Base-by-base conservation (phyloP, 2,797 vertebrate genomes). In the Chaenodraco wilsoni region DNA sequence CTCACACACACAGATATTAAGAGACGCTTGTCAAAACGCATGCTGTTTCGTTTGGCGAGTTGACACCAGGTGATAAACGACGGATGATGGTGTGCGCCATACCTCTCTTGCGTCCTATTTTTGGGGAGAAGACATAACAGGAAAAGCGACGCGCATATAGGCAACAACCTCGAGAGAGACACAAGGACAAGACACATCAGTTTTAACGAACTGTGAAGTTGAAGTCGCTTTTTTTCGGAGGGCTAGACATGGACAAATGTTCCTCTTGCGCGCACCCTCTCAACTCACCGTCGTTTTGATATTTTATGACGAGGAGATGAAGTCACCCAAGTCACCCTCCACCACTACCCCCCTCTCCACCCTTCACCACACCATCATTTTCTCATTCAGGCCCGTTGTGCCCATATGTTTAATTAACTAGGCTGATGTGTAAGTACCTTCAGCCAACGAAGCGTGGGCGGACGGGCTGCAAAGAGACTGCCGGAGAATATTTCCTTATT, bases 361-460 rank as follows among this genome's bases (percentile, higher is more conserved):
- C 8, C 37, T 15, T 41, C 56, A 41, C 73, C 76, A 41, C 67
- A 51, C 11, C 61, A 45, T 17, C 64, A 40, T 40, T 61, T 75
- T 71, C 65, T 59, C 85, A 81, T 84, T 73, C 72, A 74, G 84
- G 59, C 78, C 80, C 83, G 55, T 63, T 72, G 79, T 72, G 79
- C 78, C 75, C 85, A 82, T 86, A 91, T 92, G 87, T 91, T 91
- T 93, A 91, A 91, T 92, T 90, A 91, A 91, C 75, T 41, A 88
- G 89, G 86, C 89, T 89, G 89, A 90, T 91, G 92, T 92, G 90
- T 87, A 78, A 91, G 87, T 90, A 90, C 90, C 88, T 90, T 74
- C 84, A 87, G 84, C 87, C 84, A 85, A 76, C 74, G 84, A 65
- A 77, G 87, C 90, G 90, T 91, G 75, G 91, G 92, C 85, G 87